phyloP scores from a whole-genome alignment of 2,113 vertebrate genomes.

The Melozone crissalis region DNA sequence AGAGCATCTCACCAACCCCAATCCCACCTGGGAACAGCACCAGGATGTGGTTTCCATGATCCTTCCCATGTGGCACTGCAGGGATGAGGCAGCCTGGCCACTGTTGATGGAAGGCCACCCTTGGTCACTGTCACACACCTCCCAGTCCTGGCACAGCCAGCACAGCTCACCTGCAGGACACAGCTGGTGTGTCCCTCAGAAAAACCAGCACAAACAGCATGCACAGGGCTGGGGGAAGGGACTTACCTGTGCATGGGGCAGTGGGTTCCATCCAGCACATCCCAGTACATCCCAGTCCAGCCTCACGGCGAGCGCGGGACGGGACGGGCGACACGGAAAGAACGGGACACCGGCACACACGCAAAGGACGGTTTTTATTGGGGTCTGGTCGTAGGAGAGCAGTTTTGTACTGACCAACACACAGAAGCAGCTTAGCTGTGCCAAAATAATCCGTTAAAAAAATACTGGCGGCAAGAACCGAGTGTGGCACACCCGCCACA shows the following conservation, averaged over 20 bases:
- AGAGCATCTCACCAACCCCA: neutral
- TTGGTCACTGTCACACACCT: rapidly evolving
- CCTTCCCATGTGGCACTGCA: rapidly evolving
- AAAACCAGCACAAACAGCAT: neutral
- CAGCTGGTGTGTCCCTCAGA: rapidly evolving
- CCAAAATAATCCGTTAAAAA: slow-evolving; percentile 51
- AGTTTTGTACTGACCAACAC: slow-evolving; percentile 78
- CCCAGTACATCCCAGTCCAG: neutral
- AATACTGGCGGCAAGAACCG: slow-evolving; percentile 65
- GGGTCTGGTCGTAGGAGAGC: slow-evolving; percentile 79
- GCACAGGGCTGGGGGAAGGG: neutral
- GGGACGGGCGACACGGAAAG: neutral
- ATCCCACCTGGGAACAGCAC: rapidly evolving
- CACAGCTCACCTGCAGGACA: neutral
- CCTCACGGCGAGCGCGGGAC: rapidly evolving
- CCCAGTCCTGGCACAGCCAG: rapidly evolving
- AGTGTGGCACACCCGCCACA: slow-evolving; percentile 45
- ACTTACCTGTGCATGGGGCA: neutral
- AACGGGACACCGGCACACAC: slow-evolving; percentile 43
- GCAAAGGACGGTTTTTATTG: slow-evolving; percentile 86
- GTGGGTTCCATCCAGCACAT: neutral
- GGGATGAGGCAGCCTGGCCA: rapidly evolving
- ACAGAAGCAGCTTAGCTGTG: slow-evolving; percentile 78
- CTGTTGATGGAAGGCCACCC: neutral
- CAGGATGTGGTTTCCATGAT: rapidly evolving